Conservation (phyloP, 2,888 invertebrate species). For the Parnassius apollo region DNA sequence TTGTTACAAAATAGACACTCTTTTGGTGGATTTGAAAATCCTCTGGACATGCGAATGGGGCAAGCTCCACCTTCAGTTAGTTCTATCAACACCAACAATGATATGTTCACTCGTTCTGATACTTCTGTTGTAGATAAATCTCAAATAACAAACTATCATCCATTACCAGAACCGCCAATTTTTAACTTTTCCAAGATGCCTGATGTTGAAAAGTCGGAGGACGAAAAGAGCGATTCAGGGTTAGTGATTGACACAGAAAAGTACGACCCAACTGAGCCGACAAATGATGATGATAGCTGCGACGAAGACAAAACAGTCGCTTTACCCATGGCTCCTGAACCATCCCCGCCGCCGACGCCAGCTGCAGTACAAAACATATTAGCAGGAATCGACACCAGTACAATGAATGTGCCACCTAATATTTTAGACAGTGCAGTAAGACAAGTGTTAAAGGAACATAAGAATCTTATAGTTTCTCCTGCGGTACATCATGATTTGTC, state of each 20-base stretch:
- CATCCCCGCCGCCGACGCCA: constrained; percentile 28
- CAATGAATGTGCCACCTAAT: constrained; percentile 45
- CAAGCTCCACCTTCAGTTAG: constrained; percentile 31
- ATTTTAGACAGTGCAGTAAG: constrained; percentile 62
- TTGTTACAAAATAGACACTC: constrained; percentile 46
- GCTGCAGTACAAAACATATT: constrained; percentile 42
- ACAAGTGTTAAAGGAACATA: constrained; percentile 63
- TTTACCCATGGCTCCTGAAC: constrained; percentile 24
- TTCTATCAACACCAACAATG: constrained; percentile 68
- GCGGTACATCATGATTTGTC: constrained; percentile 26
- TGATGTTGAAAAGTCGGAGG: constrained; percentile 68
- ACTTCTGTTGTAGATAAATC: constrained; percentile 40
- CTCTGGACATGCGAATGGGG: constrained; percentile 63
- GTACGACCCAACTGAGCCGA: constrained; percentile 81
- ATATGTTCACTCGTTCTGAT: constrained; percentile 84
- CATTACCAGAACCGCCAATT: constrained; percentile 57
- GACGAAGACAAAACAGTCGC: constrained; percentile 38
- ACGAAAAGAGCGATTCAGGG: constrained; percentile 79
- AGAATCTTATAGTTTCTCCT: constrained; percentile 46
- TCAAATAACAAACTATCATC: constrained; percentile 36
- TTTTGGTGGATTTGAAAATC: constrained; percentile 59
- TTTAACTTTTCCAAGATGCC: constrained; percentile 55
- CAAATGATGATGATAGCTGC: constrained; percentile 62
- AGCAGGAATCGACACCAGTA: constrained; percentile 45
- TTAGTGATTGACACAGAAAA: constrained; percentile 82